Percentiles rank a stretch among this genome's conserved stretches.
phyloP scores from a whole-genome alignment of 64 coral and sea anemone genomes.

The Montipora efflorescens region DNA sequence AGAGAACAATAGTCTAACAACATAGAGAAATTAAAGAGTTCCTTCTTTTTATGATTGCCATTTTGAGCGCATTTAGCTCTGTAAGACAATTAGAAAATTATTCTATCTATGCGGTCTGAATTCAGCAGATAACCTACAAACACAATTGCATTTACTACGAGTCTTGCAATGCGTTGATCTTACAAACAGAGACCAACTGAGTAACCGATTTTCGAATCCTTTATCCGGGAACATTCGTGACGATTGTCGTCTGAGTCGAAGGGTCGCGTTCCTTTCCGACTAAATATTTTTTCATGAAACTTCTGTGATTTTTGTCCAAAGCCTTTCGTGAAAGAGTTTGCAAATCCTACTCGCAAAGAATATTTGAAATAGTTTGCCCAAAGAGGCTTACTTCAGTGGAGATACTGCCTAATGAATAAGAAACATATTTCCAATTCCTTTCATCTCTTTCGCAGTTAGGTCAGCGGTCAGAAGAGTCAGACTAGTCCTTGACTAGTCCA shows the following conservation, averaged over 20 bases:
- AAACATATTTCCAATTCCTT: constrained; percentile 11
- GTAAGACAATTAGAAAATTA: constrained; percentile 17
- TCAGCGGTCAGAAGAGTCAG: not conserved
- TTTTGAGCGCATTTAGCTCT: not conserved
- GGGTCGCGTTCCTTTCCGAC: constrained; percentile 22
- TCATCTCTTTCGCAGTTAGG: constrained; percentile 3
- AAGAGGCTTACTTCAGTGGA: constrained; percentile 39
- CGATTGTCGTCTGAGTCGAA: not conserved
- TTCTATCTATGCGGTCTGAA: not conserved
- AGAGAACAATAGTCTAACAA: constrained; percentile 4
- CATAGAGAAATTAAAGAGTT: not conserved
- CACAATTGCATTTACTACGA: not conserved
- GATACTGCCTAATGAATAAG: constrained; percentile 51
- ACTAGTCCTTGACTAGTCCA: too few relatives aligned
- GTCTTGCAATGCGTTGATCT: not conserved
- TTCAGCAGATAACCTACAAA: constrained; percentile 11
- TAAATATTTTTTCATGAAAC: not conserved
- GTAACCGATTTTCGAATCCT: constrained; percentile 25
- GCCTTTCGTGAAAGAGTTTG: not conserved
- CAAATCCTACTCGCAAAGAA: not conserved
- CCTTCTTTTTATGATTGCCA: not conserved
- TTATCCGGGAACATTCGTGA: constrained; percentile 32
- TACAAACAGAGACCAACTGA: constrained; percentile 24
- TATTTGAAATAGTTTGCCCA: constrained; percentile 27
- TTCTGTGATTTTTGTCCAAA: not conserved